Conservation (phyloP, 2,797 vertebrate genomes). For the Anguilla megastoma region DNA sequence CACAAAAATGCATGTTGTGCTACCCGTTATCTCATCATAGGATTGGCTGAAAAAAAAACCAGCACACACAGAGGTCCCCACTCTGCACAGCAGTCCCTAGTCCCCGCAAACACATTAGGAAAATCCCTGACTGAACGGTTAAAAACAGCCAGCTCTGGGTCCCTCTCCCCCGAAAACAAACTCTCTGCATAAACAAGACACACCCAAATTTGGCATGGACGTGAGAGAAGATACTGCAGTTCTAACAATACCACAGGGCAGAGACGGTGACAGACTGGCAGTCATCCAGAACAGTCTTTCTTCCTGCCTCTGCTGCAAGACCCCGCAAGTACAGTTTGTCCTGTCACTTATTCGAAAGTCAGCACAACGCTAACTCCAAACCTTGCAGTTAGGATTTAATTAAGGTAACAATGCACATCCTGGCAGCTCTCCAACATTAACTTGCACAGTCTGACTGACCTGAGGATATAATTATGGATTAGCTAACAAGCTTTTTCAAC, state of each 20-base stretch:
- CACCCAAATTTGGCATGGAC: not conserved
- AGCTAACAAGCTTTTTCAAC: not conserved
- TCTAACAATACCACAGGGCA: not conserved
- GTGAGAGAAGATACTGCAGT: not conserved
- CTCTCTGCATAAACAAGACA: not conserved
- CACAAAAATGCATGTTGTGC: not conserved
- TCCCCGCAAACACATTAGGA: not conserved
- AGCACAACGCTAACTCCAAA: not conserved
- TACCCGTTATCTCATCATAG: not conserved
- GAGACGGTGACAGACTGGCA: not conserved
- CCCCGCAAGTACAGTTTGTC: not conserved
- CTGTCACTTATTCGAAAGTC: not conserved
- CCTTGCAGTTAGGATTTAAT: not conserved
- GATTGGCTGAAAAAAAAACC: not conserved
- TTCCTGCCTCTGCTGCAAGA: not conserved
- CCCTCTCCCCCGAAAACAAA: too few species aligned
- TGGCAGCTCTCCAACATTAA: not conserved
- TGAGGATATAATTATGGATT: not conserved
- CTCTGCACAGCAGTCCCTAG: too few species aligned
- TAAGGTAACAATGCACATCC: not conserved
- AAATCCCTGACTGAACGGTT: not conserved
- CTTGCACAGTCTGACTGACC: not conserved
- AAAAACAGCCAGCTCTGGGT: not conserved
- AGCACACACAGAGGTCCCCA: not conserved
- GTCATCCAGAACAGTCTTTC: not conserved